These are phyloP conservation scores for Lissonota sp. DNA, from an alignment of 2,888 invertebrate genomes.

Conservation along the genomic window DNA sequence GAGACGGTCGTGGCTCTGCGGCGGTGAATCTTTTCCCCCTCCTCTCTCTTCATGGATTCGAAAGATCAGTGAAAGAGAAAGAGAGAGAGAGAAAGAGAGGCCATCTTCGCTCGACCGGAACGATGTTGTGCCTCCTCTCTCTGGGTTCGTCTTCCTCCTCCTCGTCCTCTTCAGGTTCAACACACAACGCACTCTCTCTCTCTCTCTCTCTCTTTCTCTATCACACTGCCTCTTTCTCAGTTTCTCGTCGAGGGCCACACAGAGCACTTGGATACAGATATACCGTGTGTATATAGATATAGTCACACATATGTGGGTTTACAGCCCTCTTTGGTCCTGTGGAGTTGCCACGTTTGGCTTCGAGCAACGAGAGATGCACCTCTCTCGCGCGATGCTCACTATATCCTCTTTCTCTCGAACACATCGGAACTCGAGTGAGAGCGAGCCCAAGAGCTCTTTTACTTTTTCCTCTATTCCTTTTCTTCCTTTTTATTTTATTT, in stretches of 20 bases:
- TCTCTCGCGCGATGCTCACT: constrained; percentile 30
- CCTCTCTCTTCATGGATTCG: constrained; percentile 69
- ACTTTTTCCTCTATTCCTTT: constrained; percentile 44
- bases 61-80: constrained; percentile 44
- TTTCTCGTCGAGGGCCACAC: constrained; percentile 31
- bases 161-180: constrained; percentile 34
- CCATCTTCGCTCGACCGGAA: constrained; percentile 78
- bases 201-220: constrained; percentile 37
- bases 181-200: constrained; percentile 60
- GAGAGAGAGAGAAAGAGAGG: constrained; percentile 33
- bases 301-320: neutral
- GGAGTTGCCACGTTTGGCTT: constrained; percentile 8
- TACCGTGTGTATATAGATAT: neutral
- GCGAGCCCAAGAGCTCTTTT: constrained; percentile 45
- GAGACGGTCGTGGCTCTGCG: constrained; percentile 25
- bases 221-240: constrained; percentile 23
- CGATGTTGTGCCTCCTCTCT: constrained; percentile 80
- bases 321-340: constrained; percentile 21
- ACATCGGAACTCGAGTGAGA: constrained; percentile 54
- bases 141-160: too few relatives aligned
- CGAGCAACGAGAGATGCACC: constrained; percentile 36
- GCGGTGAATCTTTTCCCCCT: constrained; percentile 58
- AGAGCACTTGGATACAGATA: neutral
- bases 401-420: constrained; percentile 5
- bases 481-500: constrained; percentile 26